phyloP scores from a whole-genome alignment of 2,113 vertebrate genomes.

The Apaloderma vittatum region DNA sequence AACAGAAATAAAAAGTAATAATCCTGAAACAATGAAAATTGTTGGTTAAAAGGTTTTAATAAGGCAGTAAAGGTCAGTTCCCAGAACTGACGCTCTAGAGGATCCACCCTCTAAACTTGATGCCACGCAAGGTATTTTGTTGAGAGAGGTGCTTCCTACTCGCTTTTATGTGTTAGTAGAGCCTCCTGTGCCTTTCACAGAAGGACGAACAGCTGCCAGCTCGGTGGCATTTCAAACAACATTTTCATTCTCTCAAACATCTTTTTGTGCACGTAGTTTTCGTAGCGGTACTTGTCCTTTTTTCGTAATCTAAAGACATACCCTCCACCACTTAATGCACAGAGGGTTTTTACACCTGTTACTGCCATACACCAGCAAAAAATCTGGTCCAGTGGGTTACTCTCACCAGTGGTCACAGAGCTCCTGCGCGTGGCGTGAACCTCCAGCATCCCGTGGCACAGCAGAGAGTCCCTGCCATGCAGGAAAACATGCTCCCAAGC shows the following conservation, averaged over 20 bases:
- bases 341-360: neutral
- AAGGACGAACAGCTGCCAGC: neutral
- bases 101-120: neutral
- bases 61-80: constrained; percentile 4
- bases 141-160: neutral
- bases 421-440: rapidly evolving
- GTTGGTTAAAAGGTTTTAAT: neutral
- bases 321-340: neutral
- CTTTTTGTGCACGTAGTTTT: neutral
- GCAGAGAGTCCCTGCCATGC: neutral
- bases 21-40: neutral
- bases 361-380: neutral
- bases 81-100: neutral
- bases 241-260: neutral
- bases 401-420: neutral
- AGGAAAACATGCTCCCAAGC: neutral
- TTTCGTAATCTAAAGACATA: neutral
- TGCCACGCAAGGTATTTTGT: rapidly evolving
- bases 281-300: neutral
- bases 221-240: neutral
- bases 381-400: rapidly evolving
- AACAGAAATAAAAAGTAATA: neutral
- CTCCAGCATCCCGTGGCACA: neutral
- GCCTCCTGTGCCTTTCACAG: neutral
- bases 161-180: neutral